Percentiles rank a stretch among this genome's conserved stretches.
Evolutionary conservation across 53 echinoderm and acorn worm genomes (phyloP).

Genomic region (Mesocentrotus franciscanus): DNA sequence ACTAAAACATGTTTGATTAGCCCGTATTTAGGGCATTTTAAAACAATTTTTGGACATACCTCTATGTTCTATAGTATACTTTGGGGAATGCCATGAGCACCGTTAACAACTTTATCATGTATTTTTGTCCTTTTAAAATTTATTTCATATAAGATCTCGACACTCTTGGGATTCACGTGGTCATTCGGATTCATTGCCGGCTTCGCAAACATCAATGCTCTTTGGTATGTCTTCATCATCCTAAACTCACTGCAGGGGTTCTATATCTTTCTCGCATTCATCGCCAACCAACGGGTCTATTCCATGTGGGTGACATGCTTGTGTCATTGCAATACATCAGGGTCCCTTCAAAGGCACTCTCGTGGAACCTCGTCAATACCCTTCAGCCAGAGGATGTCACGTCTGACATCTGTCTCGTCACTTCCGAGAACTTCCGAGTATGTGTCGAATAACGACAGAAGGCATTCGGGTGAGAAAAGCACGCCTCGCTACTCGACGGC

Average conservation of each 20-base stretch:
- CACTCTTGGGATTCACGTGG: constrained; percentile 84
- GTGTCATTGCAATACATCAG: constrained; percentile 44
- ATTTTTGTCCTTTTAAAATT: neutral
- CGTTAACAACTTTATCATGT: neutral
- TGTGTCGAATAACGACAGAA: neutral
- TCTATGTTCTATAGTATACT: neutral
- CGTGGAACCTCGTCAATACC: constrained; percentile 62
- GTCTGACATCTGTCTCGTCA: constrained; percentile 51
- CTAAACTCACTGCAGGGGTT: constrained; percentile 82
- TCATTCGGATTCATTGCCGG: constrained; percentile 81
- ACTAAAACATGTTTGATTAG: no score
- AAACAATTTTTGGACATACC: neutral
- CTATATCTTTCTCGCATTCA: constrained; percentile 82
- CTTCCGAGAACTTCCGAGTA: constrained; percentile 45
- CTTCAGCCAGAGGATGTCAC: constrained; percentile 38
- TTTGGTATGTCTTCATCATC: constrained; percentile 88
- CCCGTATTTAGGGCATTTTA: no score
- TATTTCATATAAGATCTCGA: constrained; percentile 67
- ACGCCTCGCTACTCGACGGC: constrained; percentile 10
- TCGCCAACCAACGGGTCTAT: constrained; percentile 68
- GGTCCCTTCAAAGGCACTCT: neutral
- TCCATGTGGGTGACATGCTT: constrained; percentile 67
- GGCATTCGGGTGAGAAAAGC: neutral
- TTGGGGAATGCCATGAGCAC: neutral
- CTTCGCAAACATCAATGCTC: constrained; percentile 69